Evolutionary conservation across 92 coral and sea anemone species (phyloP), one percentile per base, ranked within the genome.

Genomic region (Heteractis magnifica): DNA sequence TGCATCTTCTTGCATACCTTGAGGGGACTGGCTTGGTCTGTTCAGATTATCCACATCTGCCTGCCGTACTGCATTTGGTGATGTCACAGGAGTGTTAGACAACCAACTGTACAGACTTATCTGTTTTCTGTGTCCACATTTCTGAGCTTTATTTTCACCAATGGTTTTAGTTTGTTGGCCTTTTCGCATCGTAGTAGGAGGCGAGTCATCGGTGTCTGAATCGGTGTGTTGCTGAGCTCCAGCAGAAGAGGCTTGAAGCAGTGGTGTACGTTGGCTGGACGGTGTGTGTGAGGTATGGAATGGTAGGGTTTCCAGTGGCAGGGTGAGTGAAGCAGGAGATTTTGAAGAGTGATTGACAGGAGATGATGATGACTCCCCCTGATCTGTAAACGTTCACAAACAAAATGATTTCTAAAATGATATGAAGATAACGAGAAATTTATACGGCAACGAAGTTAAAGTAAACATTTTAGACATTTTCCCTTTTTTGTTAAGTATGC

Each of bases 61-160:
- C 26, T 86, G 81, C 44, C 87, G 87, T 71, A 90, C 76, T 41
- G 86, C n/a, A 56, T 92, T 94, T 10, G 98, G 94, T 53, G 98
- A 94, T 65, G 97, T 90, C n/a, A 91, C 91, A 49, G 99, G 97
- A 0, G 98, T 92, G 20, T 90, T 91, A 8, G 99, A 97, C 34
- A 97, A 71, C 94, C 95, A 97, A 74, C 98, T 97, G 87, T 97
- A 97, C 10, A 97, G 89, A 79, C 98, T 94, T 51, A 94, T 68
- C 86, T 94, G 93, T 80, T 94, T 94, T 49, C 92, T 84, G 74
- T 94, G 98, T 4, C 98, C 98, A 21, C 73, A 74, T 34, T 88
- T 88, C 52, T 64, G 80, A 74, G 13, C 79, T 52, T 81, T 81
- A 53, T 52, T 81, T 21, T 81, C 84, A 51, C 6, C 77, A 50